A percentile compares a stretch with the other conserved stretches of the same genome.
Conservation (phyloP, 2,888 invertebrate genomes). For the Mesorhabditis sp. region DNA sequence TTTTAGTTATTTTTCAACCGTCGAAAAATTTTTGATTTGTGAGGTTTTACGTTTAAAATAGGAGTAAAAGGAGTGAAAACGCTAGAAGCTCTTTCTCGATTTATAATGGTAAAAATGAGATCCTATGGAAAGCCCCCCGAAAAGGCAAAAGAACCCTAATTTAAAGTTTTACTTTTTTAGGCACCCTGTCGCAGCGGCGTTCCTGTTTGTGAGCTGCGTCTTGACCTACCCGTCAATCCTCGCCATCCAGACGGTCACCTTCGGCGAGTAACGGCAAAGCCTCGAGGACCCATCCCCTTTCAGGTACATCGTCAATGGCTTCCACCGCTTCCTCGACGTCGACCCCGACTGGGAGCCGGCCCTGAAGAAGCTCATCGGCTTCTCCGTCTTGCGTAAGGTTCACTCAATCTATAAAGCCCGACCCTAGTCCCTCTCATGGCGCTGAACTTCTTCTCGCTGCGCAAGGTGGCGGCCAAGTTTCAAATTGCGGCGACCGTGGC, state of each 20-base stretch:
- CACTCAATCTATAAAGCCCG: not conserved
- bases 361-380: slow-evolving; percentile 22
- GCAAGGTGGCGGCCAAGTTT: slow-evolving; percentile 40
- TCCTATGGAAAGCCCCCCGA: too few relatives aligned
- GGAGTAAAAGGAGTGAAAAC: too few relatives aligned
- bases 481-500: slow-evolving; percentile 46
- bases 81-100: too few relatives aligned
- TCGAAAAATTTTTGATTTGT: too few relatives aligned
- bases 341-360: not conserved
- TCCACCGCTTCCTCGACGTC: not conserved
- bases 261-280: slow-evolving; percentile 37
- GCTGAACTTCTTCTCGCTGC: slow-evolving; percentile 37
- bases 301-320: slow-evolving; percentile 4
- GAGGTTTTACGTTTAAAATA: too few relatives aligned
- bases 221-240: slow-evolving; percentile 49
- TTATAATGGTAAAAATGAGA: too few relatives aligned
- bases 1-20: too few relatives aligned
- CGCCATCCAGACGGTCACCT: slow-evolving; percentile 45
- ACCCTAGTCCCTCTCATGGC: slow-evolving; percentile 30
- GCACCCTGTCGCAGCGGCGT: slow-evolving; percentile 45
- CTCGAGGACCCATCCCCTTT: not conserved
- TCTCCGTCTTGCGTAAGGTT: slow-evolving; percentile 26
- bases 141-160: too few relatives aligned
- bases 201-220: slow-evolving; percentile 44
- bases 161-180: slow-evolving; percentile 16